Conservation (phyloP, 2,888 invertebrate genomes). For the Lamellibrachia columna region DNA sequence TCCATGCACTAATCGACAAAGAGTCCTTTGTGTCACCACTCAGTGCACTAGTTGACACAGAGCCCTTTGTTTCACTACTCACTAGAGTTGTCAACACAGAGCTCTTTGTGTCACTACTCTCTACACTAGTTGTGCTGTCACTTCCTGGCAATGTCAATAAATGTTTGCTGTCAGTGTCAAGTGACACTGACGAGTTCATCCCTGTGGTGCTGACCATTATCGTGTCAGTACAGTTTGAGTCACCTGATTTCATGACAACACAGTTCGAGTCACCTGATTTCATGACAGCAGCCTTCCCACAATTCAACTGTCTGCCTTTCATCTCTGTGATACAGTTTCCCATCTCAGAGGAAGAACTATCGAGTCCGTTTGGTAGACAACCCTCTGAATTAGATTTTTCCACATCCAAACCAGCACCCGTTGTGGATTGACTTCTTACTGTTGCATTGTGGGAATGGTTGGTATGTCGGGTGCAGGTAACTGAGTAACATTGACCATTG, state of each 20-base stretch:
- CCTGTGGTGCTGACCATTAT: not conserved
- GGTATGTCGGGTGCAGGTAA: not conserved
- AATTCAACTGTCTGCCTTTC: not conserved
- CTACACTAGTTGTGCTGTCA: not conserved
- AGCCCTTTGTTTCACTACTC: not conserved
- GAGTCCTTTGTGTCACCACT: not conserved
- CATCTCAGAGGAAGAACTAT: not conserved
- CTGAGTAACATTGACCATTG: slow-evolving; percentile 31
- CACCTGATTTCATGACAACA: not conserved
- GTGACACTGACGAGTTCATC: not conserved
- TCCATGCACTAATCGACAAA: not conserved
- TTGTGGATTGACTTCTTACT: not conserved
- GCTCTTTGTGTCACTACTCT: not conserved
- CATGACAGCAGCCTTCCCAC: not conserved
- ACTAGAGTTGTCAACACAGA: not conserved
- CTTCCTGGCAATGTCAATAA: not conserved
- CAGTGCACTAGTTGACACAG: not conserved
- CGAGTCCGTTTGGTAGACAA: not conserved
- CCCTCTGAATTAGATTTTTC: not conserved
- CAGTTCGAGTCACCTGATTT: not conserved
- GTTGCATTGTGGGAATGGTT: not conserved
- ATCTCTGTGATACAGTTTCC: not conserved
- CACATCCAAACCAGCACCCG: not conserved
- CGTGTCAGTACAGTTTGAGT: not conserved
- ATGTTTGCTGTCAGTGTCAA: not conserved